Percentiles rank a stretch among this genome's conserved stretches.
phyloP scores from a whole-genome alignment of 2,113 vertebrate species.

The Triplophysa tibetana region DNA sequence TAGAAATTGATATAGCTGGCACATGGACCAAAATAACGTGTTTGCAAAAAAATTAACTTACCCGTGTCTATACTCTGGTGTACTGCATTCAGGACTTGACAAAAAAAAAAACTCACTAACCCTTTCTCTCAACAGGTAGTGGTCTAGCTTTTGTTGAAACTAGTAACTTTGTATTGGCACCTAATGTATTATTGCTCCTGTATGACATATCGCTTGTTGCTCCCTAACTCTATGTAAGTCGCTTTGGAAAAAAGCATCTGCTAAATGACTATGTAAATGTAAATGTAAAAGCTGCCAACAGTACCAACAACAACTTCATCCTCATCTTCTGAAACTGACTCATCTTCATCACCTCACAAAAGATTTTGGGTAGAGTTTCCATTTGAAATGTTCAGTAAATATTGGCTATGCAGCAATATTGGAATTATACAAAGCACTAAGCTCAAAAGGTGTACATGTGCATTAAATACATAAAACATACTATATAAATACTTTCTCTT shows the following conservation, averaged over 20 bases:
- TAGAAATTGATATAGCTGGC: background rate
- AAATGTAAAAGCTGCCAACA: too few relatives aligned
- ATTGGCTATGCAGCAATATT: background rate
- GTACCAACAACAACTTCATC: background rate
- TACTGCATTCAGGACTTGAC: background rate
- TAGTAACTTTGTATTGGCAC: too few relatives aligned
- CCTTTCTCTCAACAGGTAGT: too few relatives aligned
- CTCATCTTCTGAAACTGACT: background rate
- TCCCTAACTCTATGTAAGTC: too few relatives aligned
- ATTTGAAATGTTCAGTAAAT: background rate
- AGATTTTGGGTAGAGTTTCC: background rate
- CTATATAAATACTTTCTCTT: background rate
- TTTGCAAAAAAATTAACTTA: background rate
- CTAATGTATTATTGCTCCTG: too few relatives aligned
- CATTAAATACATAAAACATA: too few relatives aligned
- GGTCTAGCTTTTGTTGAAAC: too few relatives aligned
- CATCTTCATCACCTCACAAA: conserved; percentile 4
- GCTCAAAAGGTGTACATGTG: background rate
- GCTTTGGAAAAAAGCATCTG: too few relatives aligned
- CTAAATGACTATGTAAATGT: too few relatives aligned
- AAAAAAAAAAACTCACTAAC: too few relatives aligned
- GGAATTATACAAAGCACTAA: background rate
- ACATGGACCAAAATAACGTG: background rate
- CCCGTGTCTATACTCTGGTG: background rate
- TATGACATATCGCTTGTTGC: too few relatives aligned